Conservation (phyloP, 2,888 invertebrate species). For the Campoplex capitator region DNA sequence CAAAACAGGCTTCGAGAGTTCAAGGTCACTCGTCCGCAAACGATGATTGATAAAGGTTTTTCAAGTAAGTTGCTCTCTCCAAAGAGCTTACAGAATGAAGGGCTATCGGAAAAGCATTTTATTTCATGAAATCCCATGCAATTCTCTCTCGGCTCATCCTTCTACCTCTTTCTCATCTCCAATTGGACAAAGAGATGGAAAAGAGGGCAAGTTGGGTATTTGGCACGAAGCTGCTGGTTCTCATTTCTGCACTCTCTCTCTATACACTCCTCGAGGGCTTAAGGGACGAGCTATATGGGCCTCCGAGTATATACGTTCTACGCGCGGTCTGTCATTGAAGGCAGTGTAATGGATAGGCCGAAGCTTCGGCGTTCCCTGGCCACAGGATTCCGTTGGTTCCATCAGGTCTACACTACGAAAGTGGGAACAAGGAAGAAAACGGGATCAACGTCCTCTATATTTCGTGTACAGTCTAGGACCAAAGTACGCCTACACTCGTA, state of each 20-base stretch:
- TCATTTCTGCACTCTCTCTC: conserved; percentile 32
- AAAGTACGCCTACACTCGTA: neutral
- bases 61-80: neutral
- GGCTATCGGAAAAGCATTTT: conserved; percentile 16
- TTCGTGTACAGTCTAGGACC: neutral
- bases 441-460: conserved; percentile 30
- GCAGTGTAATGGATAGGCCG: conserved; percentile 55
- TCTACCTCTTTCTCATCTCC: neutral
- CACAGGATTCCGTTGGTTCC: conserved; percentile 47
- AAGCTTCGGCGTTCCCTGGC: conserved; percentile 33
- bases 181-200: neutral
- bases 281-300: conserved; percentile 12
- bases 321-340: conserved; percentile 57
- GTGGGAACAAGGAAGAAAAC: neutral
- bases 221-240: conserved; percentile 52
- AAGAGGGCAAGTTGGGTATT: conserved; percentile 42
- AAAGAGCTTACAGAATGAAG: neutral
- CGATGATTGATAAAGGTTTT: neutral
- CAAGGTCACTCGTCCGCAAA: neutral
- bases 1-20: neutral
- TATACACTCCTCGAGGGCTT: conserved; percentile 25
- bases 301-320: conserved; percentile 23
- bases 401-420: conserved; percentile 10
- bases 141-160: neutral
- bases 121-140: conserved; percentile 8